Evolutionary conservation across 2,797 vertebrate species (phyloP).

Genomic region (Lepus townsendii): DNA sequence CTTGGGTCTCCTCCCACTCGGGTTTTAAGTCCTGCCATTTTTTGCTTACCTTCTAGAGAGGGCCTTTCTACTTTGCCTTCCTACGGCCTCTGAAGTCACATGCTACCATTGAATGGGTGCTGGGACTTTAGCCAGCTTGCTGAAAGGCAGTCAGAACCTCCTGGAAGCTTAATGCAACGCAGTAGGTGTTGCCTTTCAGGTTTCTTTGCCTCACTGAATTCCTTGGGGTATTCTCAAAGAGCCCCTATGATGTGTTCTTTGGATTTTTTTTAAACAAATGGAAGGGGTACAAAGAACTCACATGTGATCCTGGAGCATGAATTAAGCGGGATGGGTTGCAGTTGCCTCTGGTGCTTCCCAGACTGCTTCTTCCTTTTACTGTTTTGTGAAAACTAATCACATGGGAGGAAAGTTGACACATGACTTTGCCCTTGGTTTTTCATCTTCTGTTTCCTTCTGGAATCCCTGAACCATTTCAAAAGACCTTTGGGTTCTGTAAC

Average conservation of each 20-base stretch:
- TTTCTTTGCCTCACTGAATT: not conserved
- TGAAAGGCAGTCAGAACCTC: conserved; percentile 30
- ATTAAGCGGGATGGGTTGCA: not conserved
- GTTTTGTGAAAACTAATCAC: not conserved
- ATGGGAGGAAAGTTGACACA: not conserved
- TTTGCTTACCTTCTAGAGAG: conserved; percentile 64
- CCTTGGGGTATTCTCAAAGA: conserved; percentile 38
- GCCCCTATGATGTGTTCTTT: not conserved
- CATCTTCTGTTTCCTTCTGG: not conserved
- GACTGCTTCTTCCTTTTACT: not conserved
- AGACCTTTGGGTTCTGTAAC: not conserved
- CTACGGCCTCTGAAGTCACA: conserved; percentile 23
- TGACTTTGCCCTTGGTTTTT: not conserved
- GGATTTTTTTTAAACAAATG: not conserved
- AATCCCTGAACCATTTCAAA: not conserved
- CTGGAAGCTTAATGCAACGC: conserved; percentile 18
- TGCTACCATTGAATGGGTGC: not conserved
- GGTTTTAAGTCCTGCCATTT: conserved; percentile 55
- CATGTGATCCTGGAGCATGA: not conserved
- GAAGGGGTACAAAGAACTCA: not conserved
- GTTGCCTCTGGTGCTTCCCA: not conserved
- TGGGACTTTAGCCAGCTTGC: not conserved
- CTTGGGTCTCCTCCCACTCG: conserved; percentile 44
- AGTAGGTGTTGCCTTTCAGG: conserved; percentile 12
- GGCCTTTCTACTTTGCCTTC: conserved; percentile 21